Evolutionary conservation across 2,113 vertebrate species (phyloP).

Genomic region (Alethe castanea): DNA sequence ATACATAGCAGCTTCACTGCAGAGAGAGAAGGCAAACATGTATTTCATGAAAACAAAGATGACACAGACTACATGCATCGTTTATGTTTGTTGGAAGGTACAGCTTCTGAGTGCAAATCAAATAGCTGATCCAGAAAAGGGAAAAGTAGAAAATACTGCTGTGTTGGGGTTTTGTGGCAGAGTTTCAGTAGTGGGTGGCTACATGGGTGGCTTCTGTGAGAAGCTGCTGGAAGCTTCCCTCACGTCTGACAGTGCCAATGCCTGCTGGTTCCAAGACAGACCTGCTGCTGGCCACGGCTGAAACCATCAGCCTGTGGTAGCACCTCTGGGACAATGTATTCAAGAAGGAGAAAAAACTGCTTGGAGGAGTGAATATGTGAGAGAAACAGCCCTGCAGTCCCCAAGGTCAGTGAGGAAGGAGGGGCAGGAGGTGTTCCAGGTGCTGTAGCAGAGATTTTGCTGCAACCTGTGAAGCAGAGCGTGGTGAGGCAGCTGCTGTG

Average conservation of each 20-base stretch:
- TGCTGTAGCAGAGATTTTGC: accelerated
- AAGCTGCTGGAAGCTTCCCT: background rate
- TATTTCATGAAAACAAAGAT: background rate
- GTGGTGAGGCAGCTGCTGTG: background rate
- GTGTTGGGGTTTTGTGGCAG: background rate
- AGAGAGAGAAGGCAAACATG: background rate
- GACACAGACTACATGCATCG: background rate
- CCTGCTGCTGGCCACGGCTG: background rate
- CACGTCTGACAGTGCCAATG: accelerated
- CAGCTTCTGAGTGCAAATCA: background rate
- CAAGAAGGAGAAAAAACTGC: background rate
- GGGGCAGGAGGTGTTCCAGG: background rate
- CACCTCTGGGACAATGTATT: background rate
- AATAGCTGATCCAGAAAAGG: background rate
- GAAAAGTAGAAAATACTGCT: background rate
- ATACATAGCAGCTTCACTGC: background rate
- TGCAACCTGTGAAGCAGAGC: accelerated
- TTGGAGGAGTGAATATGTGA: background rate
- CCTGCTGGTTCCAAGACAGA: background rate
- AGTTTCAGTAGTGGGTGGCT: background rate
- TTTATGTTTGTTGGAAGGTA: background rate
- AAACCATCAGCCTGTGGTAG: background rate
- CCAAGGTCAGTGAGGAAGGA: background rate
- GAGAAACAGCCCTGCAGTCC: background rate
- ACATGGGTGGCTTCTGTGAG: background rate